These are phyloP conservation scores for Drosophila peninsularis DNA, from an alignment of 2,888 invertebrate species.

Conservation along the genomic window DNA sequence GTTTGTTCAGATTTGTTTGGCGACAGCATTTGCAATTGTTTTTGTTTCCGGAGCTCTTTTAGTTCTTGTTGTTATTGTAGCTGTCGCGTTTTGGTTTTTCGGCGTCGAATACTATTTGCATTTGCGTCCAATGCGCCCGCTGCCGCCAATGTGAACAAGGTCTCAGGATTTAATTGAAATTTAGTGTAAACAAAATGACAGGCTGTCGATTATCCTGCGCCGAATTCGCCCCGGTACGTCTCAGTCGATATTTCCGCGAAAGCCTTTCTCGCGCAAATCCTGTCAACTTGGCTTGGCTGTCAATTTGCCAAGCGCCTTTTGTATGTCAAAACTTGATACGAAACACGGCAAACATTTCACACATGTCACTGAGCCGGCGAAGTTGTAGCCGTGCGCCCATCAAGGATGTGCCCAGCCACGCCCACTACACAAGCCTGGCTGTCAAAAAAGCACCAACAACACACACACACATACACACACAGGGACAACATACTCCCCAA, in stretches of 20 bases:
- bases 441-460: slow-evolving; percentile 57
- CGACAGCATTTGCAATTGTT: slow-evolving; percentile 68
- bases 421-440: slow-evolving; percentile 33
- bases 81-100: slow-evolving; percentile 18
- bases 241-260: slow-evolving; percentile 56
- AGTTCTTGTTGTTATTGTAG: slow-evolving; percentile 14
- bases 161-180: slow-evolving; percentile 76
- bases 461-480: slow-evolving; percentile 10
- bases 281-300: slow-evolving; percentile 65
- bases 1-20: slow-evolving; percentile 74
- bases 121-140: slow-evolving; percentile 38
- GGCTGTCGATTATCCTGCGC: slow-evolving; percentile 69
- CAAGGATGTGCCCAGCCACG: slow-evolving; percentile 29
- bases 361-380: slow-evolving; percentile 71
- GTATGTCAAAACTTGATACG: slow-evolving; percentile 60
- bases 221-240: slow-evolving; percentile 3
- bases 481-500: slow-evolving; percentile 17
- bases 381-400: slow-evolving; percentile 51
- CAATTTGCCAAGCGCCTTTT: slow-evolving; percentile 67
- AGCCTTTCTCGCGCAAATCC: slow-evolving; percentile 70
- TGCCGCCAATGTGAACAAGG: slow-evolving; percentile 68
- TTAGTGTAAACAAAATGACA: slow-evolving; percentile 77
- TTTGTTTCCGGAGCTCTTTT: slow-evolving; percentile 38
- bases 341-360: slow-evolving; percentile 70
- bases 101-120: slow-evolving; percentile 46